Evolutionary conservation across 2,888 invertebrate genomes (phyloP), one percentile per base, ranked within the genome.

Genomic region (Chirona hameri): DNA sequence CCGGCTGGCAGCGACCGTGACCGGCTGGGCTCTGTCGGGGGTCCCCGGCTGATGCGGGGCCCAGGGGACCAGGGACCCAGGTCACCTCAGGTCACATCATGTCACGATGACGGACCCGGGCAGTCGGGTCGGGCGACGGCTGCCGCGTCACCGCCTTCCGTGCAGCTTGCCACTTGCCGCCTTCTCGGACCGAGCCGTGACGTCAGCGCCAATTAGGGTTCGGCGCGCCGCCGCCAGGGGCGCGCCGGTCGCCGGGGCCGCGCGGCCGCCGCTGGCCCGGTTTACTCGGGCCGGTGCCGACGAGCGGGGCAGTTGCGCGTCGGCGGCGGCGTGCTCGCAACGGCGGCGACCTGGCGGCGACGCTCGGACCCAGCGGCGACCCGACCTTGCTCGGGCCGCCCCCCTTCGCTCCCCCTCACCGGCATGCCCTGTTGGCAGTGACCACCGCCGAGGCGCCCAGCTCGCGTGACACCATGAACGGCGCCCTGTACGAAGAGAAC

Each of bases 401-500:
- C 76, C 31, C 46, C 18, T 69, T 52, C 60, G 60, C 76, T 24
- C 39, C 76, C 39, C 76, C 76, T 76, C 18, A 76, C 76, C 76
- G 46, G 24, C 39, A 39, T 39, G 76, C n/a, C 2, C 76, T 76
- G 76, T 76, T 24, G 76, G 76, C 76, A 76, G 76, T 76, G 76
- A 76, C 39, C 24, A 24, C 24, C 3, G 76, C 76, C 15, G 76
- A 76, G 39, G 76, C 21, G 21, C 76, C 76, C 46, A 76, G 76
- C 46, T 39, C 76, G 21, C 39, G 39, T 76, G 84, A 84, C 83
- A 84, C 84, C 80, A 84, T 84, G 84, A 84, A 84, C 84, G 84
- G 84, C 72, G 84, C 84, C 46, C 83, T 84, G 82, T 84, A 84
- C 83, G 84, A 84, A 83, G 84, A 84, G 81, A 79, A 83, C 81